Evolutionary conservation across 2,797 vertebrate genomes (phyloP).

Genomic region (Gallirallus australis): DNA sequence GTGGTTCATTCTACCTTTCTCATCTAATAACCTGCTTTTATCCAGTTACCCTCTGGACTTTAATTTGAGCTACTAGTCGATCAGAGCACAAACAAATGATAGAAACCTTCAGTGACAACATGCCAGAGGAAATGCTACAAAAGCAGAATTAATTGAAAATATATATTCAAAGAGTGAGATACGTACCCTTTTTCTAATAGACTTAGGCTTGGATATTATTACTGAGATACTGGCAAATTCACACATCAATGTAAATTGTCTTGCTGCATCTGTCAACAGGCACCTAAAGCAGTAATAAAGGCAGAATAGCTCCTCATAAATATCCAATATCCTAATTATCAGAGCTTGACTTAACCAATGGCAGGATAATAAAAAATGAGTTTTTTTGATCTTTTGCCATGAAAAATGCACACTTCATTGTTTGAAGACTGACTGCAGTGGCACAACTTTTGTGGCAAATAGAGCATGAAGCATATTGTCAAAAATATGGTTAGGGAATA

Average conservation of each 20-base stretch:
- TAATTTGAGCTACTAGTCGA: constrained; percentile 41
- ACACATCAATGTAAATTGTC: constrained; percentile 75
- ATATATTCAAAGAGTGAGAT: constrained; percentile 65
- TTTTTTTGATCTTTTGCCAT: constrained; percentile 69
- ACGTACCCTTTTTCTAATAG: constrained; percentile 59
- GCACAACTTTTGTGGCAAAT: constrained; percentile 67
- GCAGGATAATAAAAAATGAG: constrained; percentile 73
- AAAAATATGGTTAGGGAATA: constrained; percentile 73
- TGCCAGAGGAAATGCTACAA: constrained; percentile 58
- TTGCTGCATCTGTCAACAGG: constrained; percentile 74
- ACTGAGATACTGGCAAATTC: constrained; percentile 77
- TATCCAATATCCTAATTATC: constrained; percentile 79
- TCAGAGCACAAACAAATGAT: constrained; percentile 4
- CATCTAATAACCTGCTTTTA: constrained; percentile 62
- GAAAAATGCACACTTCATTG: constrained; percentile 69
- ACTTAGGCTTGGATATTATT: constrained; percentile 69
- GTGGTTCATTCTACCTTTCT: constrained; percentile 28
- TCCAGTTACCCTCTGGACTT: constrained; percentile 59
- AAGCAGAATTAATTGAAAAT: constrained; percentile 69
- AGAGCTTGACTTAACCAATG: constrained; percentile 78
- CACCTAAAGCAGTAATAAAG: constrained; percentile 79
- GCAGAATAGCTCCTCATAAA: constrained; percentile 79
- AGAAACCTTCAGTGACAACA: constrained; percentile 15
- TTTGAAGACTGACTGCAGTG: constrained; percentile 61
- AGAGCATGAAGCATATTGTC: constrained; percentile 73